Base-by-base conservation (phyloP, 2,888 invertebrate genomes). In the Agrypnus murinus region DNA sequence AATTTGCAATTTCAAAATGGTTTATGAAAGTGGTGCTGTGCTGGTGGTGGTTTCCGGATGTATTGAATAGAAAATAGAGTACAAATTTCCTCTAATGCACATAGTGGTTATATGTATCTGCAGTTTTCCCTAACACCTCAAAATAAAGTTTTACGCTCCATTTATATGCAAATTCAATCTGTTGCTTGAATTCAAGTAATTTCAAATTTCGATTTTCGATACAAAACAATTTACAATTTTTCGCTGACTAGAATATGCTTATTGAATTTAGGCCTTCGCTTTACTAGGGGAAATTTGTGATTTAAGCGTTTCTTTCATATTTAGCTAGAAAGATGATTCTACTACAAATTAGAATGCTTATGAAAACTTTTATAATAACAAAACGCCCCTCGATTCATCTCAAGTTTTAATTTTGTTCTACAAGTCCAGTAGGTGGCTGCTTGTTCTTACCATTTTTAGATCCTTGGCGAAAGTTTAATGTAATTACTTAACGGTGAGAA, bases 141-240 rank as follows among this genome's bases (percentile, higher is more conserved):
- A 66, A 60, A 59, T 50, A 48, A 66, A 66, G 50, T 66, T 66
- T 59, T 50, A 50, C 50, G 43, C 59, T 34, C 66, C 63, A 71
- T 75, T 72, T 75, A 72, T 75, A 75, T 75, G 75, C 66, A 75
- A 73, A 75, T 75, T 59, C 66, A 64, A 67, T 71, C 71, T 62
- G 57, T 65, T 58, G 71, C 60, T 67, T 36, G 70, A 71, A 74
- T 74, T 71, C 71, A 53, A 59, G 74, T 65, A 74, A 73, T 74
- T 75, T 70, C 57, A 72, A 65, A 60, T 72, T 74, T 73, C 73
- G 69, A 73, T 75, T 68, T 73, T 71, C 70, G 66, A 73, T 73
- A 73, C 48, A 58, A 72, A 72, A 69, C 65, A 69, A 69, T 69
- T 69, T 65, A 60, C 50, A 48, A 31, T 65, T 63, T 17, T 57